These are phyloP conservation scores for Pegea sp. DNA, from an alignment of 23 tunicate species.

Conservation along the genomic window DNA sequence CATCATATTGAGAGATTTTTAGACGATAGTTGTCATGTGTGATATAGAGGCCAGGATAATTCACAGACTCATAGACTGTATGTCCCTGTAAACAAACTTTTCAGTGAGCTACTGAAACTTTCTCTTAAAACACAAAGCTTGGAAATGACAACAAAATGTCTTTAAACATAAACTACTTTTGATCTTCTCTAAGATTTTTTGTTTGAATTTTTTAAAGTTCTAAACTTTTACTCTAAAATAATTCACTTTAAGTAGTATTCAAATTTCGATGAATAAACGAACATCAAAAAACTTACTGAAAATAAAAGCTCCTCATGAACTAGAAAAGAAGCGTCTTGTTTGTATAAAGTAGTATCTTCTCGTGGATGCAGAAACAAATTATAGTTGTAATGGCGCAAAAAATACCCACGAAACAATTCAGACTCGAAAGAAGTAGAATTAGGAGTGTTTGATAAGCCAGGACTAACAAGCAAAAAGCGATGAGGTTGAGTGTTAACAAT, in stretches of 20 bases:
- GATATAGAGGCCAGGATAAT: slow-evolving; percentile 18
- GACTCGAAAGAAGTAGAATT: slow-evolving; percentile 51
- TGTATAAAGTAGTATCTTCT: slow-evolving; percentile 9
- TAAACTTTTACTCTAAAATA: not conserved
- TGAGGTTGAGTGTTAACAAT: slow-evolving; percentile 3
- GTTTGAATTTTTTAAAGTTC: not conserved
- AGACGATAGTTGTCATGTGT: slow-evolving; percentile 15
- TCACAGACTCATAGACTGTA: slow-evolving; percentile 36
- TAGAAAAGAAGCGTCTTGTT: slow-evolving; percentile 22
- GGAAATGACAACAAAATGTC: not conserved
- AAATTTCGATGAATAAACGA: too few species aligned
- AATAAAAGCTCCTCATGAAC: slow-evolving; percentile 21
- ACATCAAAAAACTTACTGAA: slow-evolving; percentile 6
- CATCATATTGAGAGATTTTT: slow-evolving; percentile 19
- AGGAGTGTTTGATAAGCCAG: slow-evolving; percentile 15
- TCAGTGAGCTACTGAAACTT: not conserved
- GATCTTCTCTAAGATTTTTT: too few species aligned
- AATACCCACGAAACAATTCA: slow-evolving; percentile 14
- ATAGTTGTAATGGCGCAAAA: slow-evolving; percentile 16
- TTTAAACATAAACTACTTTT: too few species aligned
- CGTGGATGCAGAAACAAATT: slow-evolving; percentile 9
- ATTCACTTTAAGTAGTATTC: not conserved
- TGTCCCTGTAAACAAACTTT: slow-evolving; percentile 15
- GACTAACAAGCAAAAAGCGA: slow-evolving; percentile 29
- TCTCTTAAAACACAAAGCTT: not conserved